phyloP scores from a whole-genome alignment of 2,797 vertebrate genomes.

The Platyrinchus mystaceus region DNA sequence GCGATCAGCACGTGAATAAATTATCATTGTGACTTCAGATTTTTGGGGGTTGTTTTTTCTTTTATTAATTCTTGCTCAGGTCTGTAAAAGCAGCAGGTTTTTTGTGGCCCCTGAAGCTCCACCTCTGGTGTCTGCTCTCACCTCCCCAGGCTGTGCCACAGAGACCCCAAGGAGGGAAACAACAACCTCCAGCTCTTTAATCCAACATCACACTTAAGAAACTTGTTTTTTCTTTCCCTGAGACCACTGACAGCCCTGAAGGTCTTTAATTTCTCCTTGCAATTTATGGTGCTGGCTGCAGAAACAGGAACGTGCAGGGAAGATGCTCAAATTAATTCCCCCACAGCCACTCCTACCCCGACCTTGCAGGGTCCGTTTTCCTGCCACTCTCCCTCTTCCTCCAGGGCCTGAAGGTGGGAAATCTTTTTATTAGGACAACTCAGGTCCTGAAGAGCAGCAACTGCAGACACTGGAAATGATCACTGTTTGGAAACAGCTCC shows the following conservation, averaged over 20 bases:
- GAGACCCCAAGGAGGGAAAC: background rate
- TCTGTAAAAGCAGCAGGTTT: background rate
- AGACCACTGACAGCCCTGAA: background rate
- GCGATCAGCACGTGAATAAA: background rate
- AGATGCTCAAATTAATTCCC: accelerated
- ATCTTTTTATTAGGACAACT: background rate
- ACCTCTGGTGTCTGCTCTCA: background rate
- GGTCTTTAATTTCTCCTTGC: background rate
- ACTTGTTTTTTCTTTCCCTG: background rate
- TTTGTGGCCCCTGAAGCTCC: background rate
- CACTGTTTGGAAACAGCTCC: background rate
- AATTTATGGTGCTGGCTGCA: background rate
- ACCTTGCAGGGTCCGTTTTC: background rate
- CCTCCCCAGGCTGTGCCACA: background rate
- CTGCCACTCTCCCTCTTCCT: background rate
- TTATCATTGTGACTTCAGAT: background rate
- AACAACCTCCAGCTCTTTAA: background rate
- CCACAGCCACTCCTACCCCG: background rate
- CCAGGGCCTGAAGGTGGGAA: background rate
- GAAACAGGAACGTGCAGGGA: background rate
- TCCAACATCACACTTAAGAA: background rate
- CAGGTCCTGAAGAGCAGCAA: background rate
- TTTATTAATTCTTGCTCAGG: background rate
- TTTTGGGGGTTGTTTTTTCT: no score
- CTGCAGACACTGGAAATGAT: background rate